phyloP scores from a whole-genome alignment of 1,140 invertebrate species.

The Apis mellifera region DNA sequence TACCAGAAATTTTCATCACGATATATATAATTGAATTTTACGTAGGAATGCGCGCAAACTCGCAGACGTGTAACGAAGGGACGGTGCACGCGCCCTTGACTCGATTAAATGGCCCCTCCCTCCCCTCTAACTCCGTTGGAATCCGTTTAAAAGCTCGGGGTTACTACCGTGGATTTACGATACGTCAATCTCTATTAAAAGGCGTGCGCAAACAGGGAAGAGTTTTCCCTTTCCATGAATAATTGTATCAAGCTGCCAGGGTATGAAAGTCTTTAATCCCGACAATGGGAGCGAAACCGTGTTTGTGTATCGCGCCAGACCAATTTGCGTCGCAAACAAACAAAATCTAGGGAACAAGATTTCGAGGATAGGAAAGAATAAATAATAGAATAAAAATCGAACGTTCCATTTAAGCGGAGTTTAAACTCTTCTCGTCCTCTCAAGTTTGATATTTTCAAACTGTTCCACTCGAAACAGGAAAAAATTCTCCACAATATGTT shows the following conservation, averaged over 20 bases:
- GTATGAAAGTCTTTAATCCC: constrained; percentile 9
- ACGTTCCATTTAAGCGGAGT: too few relatives aligned
- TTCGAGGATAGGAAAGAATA: too few relatives aligned
- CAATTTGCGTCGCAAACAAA: background rate
- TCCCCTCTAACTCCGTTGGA: background rate
- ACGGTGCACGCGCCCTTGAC: background rate
- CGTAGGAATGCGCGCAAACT: background rate
- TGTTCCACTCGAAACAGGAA: background rate
- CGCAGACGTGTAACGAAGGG: background rate
- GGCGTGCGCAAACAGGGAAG: constrained; percentile 14
- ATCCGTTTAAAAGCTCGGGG: background rate
- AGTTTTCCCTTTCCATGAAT: constrained; percentile 16
- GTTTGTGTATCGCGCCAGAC: background rate
- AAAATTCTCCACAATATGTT: too few relatives aligned
- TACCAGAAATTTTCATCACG: too few relatives aligned
- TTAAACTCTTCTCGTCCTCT: too few relatives aligned
- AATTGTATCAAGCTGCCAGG: constrained; percentile 12
- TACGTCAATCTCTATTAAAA: constrained; percentile 33
- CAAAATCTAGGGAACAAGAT: too few relatives aligned
- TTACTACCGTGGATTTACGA: constrained; percentile 13
- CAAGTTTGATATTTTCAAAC: too few relatives aligned
- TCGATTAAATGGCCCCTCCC: constrained; percentile 30
- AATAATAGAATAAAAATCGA: too few relatives aligned
- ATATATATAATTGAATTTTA: background rate
- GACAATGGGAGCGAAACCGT: background rate